phyloP scores from a whole-genome alignment of 2,113 vertebrate species.

The Amphilophus citrinellus region DNA sequence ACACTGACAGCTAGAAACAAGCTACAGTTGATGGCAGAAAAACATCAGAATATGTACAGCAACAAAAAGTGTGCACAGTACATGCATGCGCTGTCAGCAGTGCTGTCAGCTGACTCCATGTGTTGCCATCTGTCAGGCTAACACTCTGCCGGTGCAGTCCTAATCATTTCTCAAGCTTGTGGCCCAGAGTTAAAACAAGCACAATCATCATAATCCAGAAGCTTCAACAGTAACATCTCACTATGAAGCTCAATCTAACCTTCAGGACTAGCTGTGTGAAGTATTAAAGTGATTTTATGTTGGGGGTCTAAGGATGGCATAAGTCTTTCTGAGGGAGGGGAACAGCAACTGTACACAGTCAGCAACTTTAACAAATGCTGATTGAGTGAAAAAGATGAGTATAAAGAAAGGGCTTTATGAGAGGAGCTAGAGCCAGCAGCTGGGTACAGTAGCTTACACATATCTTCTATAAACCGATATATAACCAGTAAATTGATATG shows the following conservation, averaged over 20 bases:
- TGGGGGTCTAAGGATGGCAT: constrained; percentile 25
- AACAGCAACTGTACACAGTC: constrained; percentile 53
- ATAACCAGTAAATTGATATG: not conserved
- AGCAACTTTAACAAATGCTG: constrained; percentile 1
- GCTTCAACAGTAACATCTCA: constrained; percentile 48
- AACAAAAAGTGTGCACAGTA: constrained; percentile 60
- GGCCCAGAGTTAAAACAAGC: constrained; percentile 60
- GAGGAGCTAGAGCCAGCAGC: not conserved
- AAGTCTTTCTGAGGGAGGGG: not conserved
- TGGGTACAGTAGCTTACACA: not conserved
- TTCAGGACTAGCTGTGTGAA: constrained; percentile 52
- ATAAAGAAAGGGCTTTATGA: not conserved
- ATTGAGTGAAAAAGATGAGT: constrained; percentile 49
- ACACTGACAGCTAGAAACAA: constrained; percentile 48
- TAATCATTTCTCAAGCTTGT: constrained; percentile 70
- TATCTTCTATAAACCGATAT: not conserved
- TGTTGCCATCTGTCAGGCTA: constrained; percentile 77
- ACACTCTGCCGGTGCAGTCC: constrained; percentile 65
- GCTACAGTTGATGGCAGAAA: constrained; percentile 52
- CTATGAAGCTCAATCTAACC: constrained; percentile 51
- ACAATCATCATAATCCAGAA: constrained; percentile 74
- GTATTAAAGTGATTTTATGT: constrained; percentile 39
- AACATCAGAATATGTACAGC: constrained; percentile 59
- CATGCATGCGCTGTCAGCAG: constrained; percentile 72
- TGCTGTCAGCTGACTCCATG: constrained; percentile 71